phyloP scores from a whole-genome alignment of 1,140 invertebrate species.

The Melipona quadrifasciata region DNA sequence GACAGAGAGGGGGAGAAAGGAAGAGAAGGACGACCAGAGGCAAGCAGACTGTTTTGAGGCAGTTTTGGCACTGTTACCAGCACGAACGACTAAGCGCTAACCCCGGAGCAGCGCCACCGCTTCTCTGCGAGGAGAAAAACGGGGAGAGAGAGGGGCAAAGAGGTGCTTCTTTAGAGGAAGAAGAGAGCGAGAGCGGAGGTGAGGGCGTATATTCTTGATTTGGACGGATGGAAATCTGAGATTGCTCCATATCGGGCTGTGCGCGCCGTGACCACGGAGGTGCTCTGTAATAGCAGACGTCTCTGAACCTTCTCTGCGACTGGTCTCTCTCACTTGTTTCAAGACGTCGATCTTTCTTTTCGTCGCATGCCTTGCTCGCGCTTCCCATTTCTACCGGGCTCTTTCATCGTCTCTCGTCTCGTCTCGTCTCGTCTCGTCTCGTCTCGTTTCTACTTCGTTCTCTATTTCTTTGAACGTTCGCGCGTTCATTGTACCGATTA shows the following conservation, averaged over 20 bases:
- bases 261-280: constrained; percentile 61
- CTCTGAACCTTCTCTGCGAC: constrained; percentile 28
- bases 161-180: constrained; percentile 44
- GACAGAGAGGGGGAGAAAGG: neutral
- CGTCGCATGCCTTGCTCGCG: constrained; percentile 4
- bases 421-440: neutral
- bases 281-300: constrained; percentile 67
- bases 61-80: constrained; percentile 76
- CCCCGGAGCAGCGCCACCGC: constrained; percentile 55
- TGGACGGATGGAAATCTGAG: constrained; percentile 82
- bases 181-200: constrained; percentile 69
- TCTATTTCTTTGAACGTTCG: neutral
- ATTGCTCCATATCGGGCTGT: constrained; percentile 81
- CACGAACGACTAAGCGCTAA: constrained; percentile 58
- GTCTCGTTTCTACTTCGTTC: neutral
- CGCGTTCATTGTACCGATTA: no score
- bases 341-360: constrained; percentile 27
- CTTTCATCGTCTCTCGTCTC: neutral
- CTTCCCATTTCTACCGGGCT: neutral
- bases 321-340: constrained; percentile 11
- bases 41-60: constrained; percentile 73
- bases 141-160: constrained; percentile 31
- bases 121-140: constrained; percentile 41
- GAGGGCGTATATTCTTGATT: constrained; percentile 81
- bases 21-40: constrained; percentile 21